Base-by-base conservation (phyloP, 2,888 invertebrate genomes). In the Abrostola tripartita region DNA sequence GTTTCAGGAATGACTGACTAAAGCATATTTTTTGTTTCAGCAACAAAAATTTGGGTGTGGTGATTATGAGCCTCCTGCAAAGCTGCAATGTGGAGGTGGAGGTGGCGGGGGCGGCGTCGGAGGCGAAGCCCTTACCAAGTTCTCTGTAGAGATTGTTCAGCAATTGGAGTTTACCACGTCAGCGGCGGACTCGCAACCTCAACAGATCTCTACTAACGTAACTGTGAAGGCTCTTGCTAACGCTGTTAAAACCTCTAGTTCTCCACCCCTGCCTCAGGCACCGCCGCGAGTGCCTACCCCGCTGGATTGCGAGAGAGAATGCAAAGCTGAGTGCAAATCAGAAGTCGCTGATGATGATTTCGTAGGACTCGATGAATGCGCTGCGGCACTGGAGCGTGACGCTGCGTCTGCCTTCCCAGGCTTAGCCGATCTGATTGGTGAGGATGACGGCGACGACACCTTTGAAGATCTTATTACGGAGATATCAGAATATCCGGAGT, bases 131-230 rank as follows among this genome's bases (percentile, higher is more conserved):
- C 92, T 95, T 76, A 95, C 94, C 67, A 98, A 98, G 90, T 98
- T 98, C 93, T 98, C 98, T 5, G 98, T 98, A 69, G 98, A 98
- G 92, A 98, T 98, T 82, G 98, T 98, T 35, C 98, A 98, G 89
- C 98, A 98, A 89, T 93, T 98, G 60, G 98, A 98, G 90, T 98
- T 98, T 88, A 98, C 98, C 71, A 98, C 98, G 49, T 97, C 97
- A 52, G 97, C 97, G 58, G 97, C 97, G 52, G 98, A 97, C 86
- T 97, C 97, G 7, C 98, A 98, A 86, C 97, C 98, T 58, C 98
- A 98, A 86, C 98, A 98, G 92, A 98, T 98, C 78, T 97, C 97
- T 85, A 98, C 98, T 76, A 98, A 98, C 95, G 98, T 98, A 64
- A 98, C 98, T 58, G 98, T 98, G 73, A 98, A 98, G 81, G 94